Conservation (phyloP, 2,888 invertebrate species). For the Zhuqinia jingwanae region DNA sequence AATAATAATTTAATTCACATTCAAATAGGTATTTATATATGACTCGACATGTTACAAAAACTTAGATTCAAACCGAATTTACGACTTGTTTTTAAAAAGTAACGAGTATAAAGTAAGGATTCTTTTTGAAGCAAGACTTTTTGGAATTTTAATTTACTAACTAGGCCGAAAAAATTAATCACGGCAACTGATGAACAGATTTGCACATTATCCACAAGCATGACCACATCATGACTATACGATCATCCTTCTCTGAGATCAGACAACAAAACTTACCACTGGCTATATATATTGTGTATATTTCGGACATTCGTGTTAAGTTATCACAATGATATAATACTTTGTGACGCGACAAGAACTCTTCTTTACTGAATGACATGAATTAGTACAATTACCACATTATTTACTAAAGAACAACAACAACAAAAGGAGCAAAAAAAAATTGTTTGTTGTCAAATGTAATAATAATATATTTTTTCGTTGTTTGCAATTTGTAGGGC, state of each 20-base stretch:
- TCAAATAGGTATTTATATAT: too few relatives aligned
- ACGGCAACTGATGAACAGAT: too few relatives aligned
- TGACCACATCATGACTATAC: background rate
- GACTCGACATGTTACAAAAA: too few relatives aligned
- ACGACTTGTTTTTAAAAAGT: too few relatives aligned
- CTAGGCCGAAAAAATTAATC: constrained; percentile 47
- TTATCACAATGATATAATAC: constrained; percentile 58
- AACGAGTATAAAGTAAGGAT: too few relatives aligned
- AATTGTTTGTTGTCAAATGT: background rate
- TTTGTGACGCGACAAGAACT: constrained; percentile 44
- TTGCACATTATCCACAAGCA: too few relatives aligned
- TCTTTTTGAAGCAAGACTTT: too few relatives aligned
- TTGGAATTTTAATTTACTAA: constrained; percentile 35
- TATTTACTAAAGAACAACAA: background rate
- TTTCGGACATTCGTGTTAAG: too few relatives aligned
- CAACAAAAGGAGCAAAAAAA: background rate
- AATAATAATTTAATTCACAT: too few relatives aligned
- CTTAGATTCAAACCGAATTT: too few relatives aligned
- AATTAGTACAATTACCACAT: background rate
- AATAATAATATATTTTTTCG: too few relatives aligned
- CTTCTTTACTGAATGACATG: background rate
- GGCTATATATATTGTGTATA: background rate
- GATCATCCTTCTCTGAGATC: background rate
- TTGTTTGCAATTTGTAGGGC: constrained; percentile 19
- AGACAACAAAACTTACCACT: background rate